These are phyloP conservation scores for Lasioglossum pauxillum DNA, from an alignment of 2,888 invertebrate species.

Conservation along the genomic window DNA sequence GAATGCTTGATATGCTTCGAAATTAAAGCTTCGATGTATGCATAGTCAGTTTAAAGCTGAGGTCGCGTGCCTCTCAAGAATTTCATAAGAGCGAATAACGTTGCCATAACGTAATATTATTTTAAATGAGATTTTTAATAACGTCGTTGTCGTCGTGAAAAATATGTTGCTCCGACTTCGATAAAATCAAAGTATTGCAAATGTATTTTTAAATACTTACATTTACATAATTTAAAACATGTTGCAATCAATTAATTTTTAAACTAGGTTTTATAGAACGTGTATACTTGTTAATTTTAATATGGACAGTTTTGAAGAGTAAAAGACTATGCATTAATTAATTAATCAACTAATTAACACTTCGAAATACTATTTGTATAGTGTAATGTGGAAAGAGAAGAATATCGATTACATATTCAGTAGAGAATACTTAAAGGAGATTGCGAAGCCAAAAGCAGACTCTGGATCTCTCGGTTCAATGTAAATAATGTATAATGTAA, in stretches of 20 bases:
- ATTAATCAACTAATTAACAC: not conserved
- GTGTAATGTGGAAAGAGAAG: not conserved
- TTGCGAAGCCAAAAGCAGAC: not conserved
- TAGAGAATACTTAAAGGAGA: not conserved
- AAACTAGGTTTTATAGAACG: not conserved
- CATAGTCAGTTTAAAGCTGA: conserved; percentile 14
- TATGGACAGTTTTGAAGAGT: not conserved
- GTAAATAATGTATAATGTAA: conserved; percentile 1
- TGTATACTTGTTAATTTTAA: not conserved
- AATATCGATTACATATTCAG: not conserved
- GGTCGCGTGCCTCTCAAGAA: conserved; percentile 18
- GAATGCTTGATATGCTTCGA: conserved; percentile 23
- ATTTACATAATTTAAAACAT: not conserved
- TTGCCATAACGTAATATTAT: not conserved
- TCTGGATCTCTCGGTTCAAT: not conserved
- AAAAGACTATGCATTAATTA: not conserved
- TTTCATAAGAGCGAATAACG: conserved; percentile 6
- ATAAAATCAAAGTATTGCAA: not conserved
- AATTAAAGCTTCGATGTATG: conserved; percentile 16
- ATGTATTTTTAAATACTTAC: not conserved
- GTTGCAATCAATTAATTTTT: not conserved
- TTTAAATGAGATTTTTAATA: not conserved
- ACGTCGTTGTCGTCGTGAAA: not conserved
- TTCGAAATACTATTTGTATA: not conserved
- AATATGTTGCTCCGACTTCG: too few relatives aligned